Conservation (phyloP, 2,113 vertebrate species). For the Nothocercus nigrocapillus region DNA sequence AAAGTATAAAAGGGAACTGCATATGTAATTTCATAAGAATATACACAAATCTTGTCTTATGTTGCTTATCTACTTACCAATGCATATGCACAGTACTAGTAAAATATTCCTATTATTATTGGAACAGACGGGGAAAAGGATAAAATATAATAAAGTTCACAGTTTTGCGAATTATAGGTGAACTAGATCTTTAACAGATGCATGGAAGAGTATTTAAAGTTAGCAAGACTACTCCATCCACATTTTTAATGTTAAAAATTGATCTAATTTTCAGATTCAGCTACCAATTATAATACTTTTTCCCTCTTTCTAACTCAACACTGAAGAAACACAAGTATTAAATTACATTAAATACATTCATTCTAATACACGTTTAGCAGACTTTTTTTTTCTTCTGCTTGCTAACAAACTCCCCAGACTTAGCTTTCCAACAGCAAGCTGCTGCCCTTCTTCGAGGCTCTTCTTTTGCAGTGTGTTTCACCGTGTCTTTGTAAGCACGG, state of each 20-base stretch:
- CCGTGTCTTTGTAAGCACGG: not conserved
- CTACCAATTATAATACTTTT: not conserved
- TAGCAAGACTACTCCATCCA: not conserved
- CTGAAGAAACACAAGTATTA: not conserved
- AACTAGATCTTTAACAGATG: not conserved
- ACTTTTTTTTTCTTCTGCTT: not conserved
- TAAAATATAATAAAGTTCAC: not conserved
- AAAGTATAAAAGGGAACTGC: not conserved
- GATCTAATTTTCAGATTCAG: conserved; percentile 4
- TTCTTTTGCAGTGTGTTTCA: not conserved
- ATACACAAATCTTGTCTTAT: not conserved
- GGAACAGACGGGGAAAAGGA: not conserved
- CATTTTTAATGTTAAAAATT: not conserved
- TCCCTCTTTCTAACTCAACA: not conserved
- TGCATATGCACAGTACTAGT: too few relatives aligned
- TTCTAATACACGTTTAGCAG: not conserved
- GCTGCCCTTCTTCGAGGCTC: not conserved
- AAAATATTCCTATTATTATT: not conserved
- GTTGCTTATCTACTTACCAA: not conserved
- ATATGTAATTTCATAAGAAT: not conserved
- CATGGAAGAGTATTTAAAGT: not conserved
- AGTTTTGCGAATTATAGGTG: not conserved
- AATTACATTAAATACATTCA: not conserved
- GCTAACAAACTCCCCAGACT: not conserved
- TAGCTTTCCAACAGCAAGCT: not conserved